Evolutionary conservation across 2,888 invertebrate species (phyloP), one percentile per base, ranked within the genome.

Genomic region (Aethes cnicana): DNA sequence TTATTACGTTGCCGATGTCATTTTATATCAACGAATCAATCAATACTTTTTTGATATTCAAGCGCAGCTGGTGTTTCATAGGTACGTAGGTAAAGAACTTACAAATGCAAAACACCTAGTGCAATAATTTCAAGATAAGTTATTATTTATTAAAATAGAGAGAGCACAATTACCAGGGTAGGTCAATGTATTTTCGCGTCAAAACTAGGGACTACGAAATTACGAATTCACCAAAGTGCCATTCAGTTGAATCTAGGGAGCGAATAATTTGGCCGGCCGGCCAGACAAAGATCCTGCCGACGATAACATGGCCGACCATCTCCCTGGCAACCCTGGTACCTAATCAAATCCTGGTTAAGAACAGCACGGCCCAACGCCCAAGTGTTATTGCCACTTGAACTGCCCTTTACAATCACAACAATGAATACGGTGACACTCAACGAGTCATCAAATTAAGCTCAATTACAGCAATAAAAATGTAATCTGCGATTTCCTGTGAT

Each of bases 221-320:
- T 23, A 33, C 16, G 35, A 50, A 49, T 47, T 32, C 44, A 47
- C 54, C 30, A 55, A 53, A 55, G 37, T 52, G 52, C 46, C 43
- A 28, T 52, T 39, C 33, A 32, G 46, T 39, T 21, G 53, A 42
- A 56, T 53, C 56, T 43, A 42, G 49, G 47, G 28, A 7, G 14
- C 20, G 16, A 44, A 30, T 33, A 46, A 56, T 54, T 37, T 26
- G 30, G 35, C 54, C 61, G 50, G 53, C 48, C 43, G 44, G 47
- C 55, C 57, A 59, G 61, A 62, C 63, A 56, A 63, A 60, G 62
- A 56, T 57, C 47, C 53, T 52, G 44, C 16, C 55, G 47, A 53
- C 54, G 53, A 63, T 58, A 56, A 58, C 60, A 59, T 56, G 56
- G 54, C 59, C 63, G 55, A 55, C 60, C 48, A 32, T 58, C 59